Evolutionary conservation across 2,797 vertebrate species (phyloP).

Genomic region (Tachyglossus aculeatus): DNA sequence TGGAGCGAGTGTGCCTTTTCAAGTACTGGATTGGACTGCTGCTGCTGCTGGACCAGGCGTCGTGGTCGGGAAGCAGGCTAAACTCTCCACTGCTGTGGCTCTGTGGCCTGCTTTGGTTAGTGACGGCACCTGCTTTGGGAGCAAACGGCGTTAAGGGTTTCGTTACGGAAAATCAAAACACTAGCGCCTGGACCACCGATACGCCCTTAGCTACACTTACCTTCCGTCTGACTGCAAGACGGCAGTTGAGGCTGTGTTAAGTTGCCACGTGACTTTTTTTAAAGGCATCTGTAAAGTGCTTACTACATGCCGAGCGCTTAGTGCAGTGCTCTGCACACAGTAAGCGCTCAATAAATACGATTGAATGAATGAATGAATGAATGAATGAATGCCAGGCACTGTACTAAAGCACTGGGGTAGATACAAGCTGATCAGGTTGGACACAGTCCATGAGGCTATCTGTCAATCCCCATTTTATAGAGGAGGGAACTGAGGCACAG

Average conservation of each 20-base stretch:
- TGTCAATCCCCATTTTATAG: no score
- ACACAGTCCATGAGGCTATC: no score
- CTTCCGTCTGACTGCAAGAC: conserved; percentile 34
- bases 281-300: no score
- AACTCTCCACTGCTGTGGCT: conserved; percentile 98
- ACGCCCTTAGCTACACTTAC: not conserved
- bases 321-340: conserved; percentile 3
- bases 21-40: conserved; percentile 90
- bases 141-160: conserved; percentile 44
- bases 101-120: conserved; percentile 88
- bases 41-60: conserved; percentile 89
- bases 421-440: no score
- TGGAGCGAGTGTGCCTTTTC: conserved; percentile 84
- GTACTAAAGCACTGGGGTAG: no score
- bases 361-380: conserved; percentile 10
- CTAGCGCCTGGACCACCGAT: not conserved
- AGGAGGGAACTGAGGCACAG: no score
- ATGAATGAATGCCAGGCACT: no score
- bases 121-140: conserved; percentile 81
- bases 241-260: conserved; percentile 7
- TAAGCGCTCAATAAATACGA: not conserved
- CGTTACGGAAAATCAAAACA: conserved; percentile 6
- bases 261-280: no score
- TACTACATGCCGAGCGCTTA: not conserved
- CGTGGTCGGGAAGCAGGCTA: conserved; percentile 88